Base-by-base conservation (phyloP, 2,797 vertebrate genomes). In the Lagocephalus sceleratus region DNA sequence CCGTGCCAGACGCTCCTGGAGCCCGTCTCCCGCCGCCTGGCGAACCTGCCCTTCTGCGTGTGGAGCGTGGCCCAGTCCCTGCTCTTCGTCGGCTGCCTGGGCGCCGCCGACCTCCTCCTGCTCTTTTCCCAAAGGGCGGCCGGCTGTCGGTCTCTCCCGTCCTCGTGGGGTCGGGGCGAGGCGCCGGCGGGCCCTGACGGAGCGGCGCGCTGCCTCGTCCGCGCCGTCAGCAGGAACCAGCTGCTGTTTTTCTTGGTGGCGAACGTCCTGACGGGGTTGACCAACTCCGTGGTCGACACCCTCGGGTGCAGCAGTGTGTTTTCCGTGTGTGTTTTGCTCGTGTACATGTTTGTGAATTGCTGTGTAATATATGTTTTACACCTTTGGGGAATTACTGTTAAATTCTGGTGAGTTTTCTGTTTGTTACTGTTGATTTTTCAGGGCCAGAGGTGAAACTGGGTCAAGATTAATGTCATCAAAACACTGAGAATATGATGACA, bases 271-370 rank as follows among this genome's bases (percentile, higher is more conserved):
- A 99, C 97, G 1, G 97, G 95, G 53, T 38, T 92, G 41, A 92
- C 93, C 66, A 98, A 99, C 71, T 73, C 92, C 10, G 38, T 85
- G 0, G 50, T 97, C 29, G 90, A 98, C 72, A 98, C 97, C 0
- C 69, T 98, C n/a, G 88, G 82, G 56, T 90, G 91, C 68, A 80
- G 69, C 63, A 56, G 76, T 54, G 71, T 56, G 0, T 79, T 90
- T 70, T 87, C 92, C 0, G 83, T 98, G 6, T 82, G 73, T 71
- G 57, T 94, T 57, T 78, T 99, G 32, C 57, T 92, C 42, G 40
- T 76, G 1, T 97, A 99, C 79, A 98, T 98, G 94, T 93, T 98
- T 63, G 53, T 67, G 0, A 98, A 95, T 73, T 94, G 92, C 68
- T 81, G 84, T 51, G 46, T 91, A 58, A 88, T 93, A 62, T 88